Percentiles rank a stretch among this genome's conserved stretches.
These are phyloP conservation scores for Sebastes aleutianus DNA, from an alignment of 2,797 vertebrate species.

Conservation along the genomic window DNA sequence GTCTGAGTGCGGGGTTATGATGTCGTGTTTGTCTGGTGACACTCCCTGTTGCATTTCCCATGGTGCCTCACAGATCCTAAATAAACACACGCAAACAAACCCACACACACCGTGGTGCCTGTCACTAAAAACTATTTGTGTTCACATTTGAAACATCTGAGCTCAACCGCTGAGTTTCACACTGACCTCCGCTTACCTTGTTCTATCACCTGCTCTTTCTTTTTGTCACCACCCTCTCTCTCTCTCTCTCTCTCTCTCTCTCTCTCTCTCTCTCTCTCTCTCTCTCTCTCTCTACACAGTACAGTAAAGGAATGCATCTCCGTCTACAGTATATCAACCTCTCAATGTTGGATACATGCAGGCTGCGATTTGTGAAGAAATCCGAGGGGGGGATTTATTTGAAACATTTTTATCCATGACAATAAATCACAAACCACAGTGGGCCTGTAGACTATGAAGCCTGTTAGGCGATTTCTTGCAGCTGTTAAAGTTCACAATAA, in stretches of 20 bases:
- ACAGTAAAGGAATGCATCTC: constrained; percentile 56
- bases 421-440: no score
- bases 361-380: no score
- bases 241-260: neutral
- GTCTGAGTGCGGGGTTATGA: constrained; percentile 4
- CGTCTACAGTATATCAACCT: constrained; percentile 12
- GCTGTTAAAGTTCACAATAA: no score
- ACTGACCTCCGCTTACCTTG: constrained; percentile 24
- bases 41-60: constrained; percentile 69
- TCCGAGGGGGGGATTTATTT: no score
- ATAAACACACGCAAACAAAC: constrained; percentile 66
- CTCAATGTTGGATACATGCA: neutral
- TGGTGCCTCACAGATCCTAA: constrained; percentile 49
- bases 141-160: constrained; percentile 68
- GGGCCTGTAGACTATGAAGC: no score
- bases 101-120: constrained; percentile 66
- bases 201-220: neutral
- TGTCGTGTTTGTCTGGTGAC: constrained; percentile 52
- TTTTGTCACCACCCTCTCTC: neutral
- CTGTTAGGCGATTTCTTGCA: no score
- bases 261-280: neutral
- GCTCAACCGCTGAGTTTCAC: constrained; percentile 44
- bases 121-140: constrained; percentile 77
- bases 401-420: no score
- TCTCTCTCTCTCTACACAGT: neutral